Conservation (phyloP, 2,888 invertebrate genomes). For the Sipha maydis region DNA sequence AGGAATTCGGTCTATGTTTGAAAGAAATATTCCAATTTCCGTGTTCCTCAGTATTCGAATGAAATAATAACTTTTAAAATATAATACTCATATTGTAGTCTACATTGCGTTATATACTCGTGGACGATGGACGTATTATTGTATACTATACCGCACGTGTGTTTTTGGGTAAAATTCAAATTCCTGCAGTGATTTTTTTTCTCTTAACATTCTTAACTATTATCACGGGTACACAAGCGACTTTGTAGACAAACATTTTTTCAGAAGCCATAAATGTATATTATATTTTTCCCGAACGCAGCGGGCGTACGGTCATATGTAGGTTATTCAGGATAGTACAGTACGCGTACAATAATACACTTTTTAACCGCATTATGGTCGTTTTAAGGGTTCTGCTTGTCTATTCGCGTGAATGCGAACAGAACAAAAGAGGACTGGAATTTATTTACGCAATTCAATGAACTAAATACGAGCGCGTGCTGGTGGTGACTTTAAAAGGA, state of each 20-base stretch:
- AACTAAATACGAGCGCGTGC: not conserved
- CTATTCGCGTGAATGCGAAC: conserved; percentile 18
- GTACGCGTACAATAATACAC: not conserved
- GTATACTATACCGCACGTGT: not conserved
- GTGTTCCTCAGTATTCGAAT: too few species aligned
- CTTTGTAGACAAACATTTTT: not conserved
- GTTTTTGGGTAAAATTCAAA: not conserved
- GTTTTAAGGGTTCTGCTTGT: conserved; percentile 59
- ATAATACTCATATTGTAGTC: too few species aligned
- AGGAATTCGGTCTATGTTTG: too few species aligned
- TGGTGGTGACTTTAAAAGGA: conserved; percentile 12
- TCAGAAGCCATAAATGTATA: not conserved
- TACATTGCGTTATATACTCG: too few species aligned
- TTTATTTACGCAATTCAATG: conserved; percentile 53
- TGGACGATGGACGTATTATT: too few species aligned
- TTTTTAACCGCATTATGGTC: conserved; percentile 61
- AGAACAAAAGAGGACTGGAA: not conserved
- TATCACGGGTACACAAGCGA: not conserved
- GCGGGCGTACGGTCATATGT: not conserved
- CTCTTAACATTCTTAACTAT: too few species aligned
- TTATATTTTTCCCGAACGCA: conserved; percentile 12
- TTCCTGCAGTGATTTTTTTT: not conserved
- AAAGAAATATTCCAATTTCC: too few species aligned
- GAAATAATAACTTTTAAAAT: too few species aligned
- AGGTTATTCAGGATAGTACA: too few species aligned